These are phyloP conservation scores for Limonius californicus DNA, from an alignment of 1,140 invertebrate genomes.

Conservation along the genomic window DNA sequence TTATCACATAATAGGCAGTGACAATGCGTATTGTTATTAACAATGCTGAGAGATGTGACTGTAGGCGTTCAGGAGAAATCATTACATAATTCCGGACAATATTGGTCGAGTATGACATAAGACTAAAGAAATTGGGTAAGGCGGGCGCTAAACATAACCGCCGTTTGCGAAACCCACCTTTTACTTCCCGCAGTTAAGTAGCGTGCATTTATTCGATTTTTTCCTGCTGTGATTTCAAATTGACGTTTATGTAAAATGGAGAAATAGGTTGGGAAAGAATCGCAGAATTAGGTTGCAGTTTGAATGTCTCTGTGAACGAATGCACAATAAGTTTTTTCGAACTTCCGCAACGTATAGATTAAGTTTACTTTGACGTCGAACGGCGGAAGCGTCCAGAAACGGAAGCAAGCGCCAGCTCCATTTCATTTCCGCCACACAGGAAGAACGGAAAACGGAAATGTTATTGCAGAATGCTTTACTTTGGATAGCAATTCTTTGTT, in stretches of 20 bases:
- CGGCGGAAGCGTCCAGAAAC: neutral
- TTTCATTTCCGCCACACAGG: neutral
- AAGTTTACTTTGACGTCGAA: neutral
- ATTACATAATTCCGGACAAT: neutral
- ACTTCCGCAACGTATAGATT: neutral
- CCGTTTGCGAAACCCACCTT: constrained; percentile 1
- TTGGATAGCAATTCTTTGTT: neutral
- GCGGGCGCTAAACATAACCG: neutral
- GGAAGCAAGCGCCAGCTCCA: neutral
- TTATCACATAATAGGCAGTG: neutral
- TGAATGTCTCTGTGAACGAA: neutral
- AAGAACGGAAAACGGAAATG: neutral
- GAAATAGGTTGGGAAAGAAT: too few relatives aligned
- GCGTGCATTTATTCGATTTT: neutral
- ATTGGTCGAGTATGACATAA: neutral
- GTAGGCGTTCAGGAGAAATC: neutral
- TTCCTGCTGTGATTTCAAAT: neutral
- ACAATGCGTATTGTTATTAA: neutral
- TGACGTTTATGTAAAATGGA: neutral
- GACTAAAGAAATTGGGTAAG: neutral
- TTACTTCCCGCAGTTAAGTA: neutral
- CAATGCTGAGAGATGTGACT: neutral
- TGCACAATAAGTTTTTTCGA: neutral
- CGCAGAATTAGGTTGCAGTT: too few relatives aligned
- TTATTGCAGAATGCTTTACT: neutral